These are phyloP conservation scores for Philypnodon macrostomus DNA, from an alignment of 2,797 vertebrate species.

Conservation along the genomic window DNA sequence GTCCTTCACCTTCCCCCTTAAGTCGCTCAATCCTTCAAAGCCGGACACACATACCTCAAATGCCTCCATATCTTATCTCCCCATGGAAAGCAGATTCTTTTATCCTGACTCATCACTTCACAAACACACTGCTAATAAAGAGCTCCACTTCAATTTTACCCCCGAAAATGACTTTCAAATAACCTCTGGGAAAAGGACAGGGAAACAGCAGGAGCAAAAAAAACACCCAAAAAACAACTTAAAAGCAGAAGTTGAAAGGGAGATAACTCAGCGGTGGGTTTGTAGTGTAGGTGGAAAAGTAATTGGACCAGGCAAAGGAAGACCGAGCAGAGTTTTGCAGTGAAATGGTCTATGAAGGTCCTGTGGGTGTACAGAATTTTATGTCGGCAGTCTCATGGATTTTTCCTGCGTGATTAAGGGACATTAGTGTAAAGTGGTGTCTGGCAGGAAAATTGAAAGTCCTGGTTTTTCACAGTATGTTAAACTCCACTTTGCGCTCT, in stretches of 20 bases:
- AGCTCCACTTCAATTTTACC: neutral
- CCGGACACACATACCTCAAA: conserved; percentile 11
- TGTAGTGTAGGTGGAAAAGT: conserved; percentile 4
- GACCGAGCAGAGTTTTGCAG: conserved; percentile 1
- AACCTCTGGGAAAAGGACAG: conserved; percentile 2
- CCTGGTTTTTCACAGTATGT: neutral
- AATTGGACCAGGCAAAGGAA: conserved; percentile 6
- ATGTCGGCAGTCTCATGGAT: conserved; percentile 6
- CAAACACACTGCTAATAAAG: conserved; percentile 1
- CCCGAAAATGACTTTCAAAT: conserved; percentile 2
- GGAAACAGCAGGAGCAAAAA: neutral
- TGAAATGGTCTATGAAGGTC: conserved; percentile 14
- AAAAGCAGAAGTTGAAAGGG: conserved; percentile 2
- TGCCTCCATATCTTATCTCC: conserved; percentile 6
- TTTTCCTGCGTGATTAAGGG: conserved; percentile 6
- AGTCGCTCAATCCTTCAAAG: conserved; percentile 13
- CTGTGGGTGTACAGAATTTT: conserved; percentile 11
- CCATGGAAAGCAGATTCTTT: conserved; percentile 9
- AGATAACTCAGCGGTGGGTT: conserved; percentile 3
- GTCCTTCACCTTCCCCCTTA: neutral
- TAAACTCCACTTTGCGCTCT: neutral
- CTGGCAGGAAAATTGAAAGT: conserved; percentile 1
- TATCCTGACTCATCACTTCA: conserved; percentile 9
- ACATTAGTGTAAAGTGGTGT: conserved; percentile 1
- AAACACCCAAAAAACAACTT: neutral